Base-by-base conservation (phyloP, 2,113 vertebrate species). In the Nicator chloris region DNA sequence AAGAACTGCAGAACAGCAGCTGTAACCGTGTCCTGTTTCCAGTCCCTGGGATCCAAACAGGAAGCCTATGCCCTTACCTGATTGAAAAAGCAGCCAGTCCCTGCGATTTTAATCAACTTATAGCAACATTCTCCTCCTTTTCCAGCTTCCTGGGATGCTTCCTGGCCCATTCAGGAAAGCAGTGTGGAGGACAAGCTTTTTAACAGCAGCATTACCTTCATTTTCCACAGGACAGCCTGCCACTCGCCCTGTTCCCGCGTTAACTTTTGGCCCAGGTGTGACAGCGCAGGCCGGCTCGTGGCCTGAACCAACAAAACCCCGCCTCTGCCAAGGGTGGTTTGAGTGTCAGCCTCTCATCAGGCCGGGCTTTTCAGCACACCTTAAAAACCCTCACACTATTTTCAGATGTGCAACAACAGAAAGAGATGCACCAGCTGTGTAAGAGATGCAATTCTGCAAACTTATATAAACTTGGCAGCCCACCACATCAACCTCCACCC, bases 21-120 rank as follows among this genome's bases (percentile, higher is more conserved):
- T 75, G 44, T 56, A 77, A 77, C 40, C 16, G 5, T 49, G 71
- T 82, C 92, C 82, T 92, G 56, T 45, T 75, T 78, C 86, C 44
- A 51, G 78, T 39, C 72, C 50, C 44, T 1, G 0, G 23, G 40
- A 95, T 69, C 65, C 81, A 82, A 95, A 97, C 91, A 96, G 94
- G 93, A 97, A 98, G 89, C 11, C 51, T 33, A 50, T 73, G 84
- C 4, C 70, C 95, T 92, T 79, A 95, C 94, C 95, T 90, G 92
- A 92, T 54, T 64, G 54, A 93, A 95, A 95, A 95, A 91, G 50
- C 92, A 83, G 75, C 24, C 49, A 66, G 79, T 37, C 49, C n/a
- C 60, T 4, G 53, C 15, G 65, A 92, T 77, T 56, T 50, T 50
- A 31, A 94, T 88, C 73, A 37, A 5, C 39, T 39, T 59, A 76